Percentiles rank a stretch among this genome's conserved stretches.
Evolutionary conservation across 2,797 vertebrate species (phyloP).

Genomic region (Sardinella longiceps): DNA sequence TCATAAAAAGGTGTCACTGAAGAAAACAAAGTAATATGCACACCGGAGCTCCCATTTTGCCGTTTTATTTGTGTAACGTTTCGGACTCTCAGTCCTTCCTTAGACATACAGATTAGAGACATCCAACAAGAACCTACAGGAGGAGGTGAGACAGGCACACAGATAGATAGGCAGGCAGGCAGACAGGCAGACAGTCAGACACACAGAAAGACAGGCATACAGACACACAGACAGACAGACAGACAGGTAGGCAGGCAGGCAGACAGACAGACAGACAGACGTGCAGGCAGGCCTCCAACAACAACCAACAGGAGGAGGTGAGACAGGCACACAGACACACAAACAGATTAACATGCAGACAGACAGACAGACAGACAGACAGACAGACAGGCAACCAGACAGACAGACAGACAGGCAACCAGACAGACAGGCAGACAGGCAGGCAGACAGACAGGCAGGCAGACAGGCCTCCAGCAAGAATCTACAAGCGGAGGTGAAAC

Average conservation of each 20-base stretch:
- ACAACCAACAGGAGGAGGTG: conserved; percentile 88
- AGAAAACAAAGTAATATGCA: too few relatives aligned
- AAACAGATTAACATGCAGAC: neutral
- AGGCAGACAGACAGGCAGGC: too few relatives aligned
- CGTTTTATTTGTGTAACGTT: too few relatives aligned
- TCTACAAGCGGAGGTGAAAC: too few relatives aligned
- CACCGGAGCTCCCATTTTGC: too few relatives aligned
- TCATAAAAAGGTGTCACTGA: too few relatives aligned
- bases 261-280: conserved; percentile 51
- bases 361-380: neutral
- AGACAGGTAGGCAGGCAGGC: neutral
- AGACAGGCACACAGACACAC: neutral
- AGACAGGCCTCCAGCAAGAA: too few relatives aligned
- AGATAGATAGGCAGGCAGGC: neutral
- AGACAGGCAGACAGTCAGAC: conserved; percentile 51
- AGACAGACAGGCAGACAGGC: too few relatives aligned
- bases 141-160: neutral
- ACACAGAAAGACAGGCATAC: conserved; percentile 83
- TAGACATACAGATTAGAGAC: too few relatives aligned
- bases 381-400: neutral
- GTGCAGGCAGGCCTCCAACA: conserved; percentile 81
- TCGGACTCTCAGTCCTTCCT: too few relatives aligned
- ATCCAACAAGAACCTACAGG: neutral
- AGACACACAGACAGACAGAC: neutral
- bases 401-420: too few relatives aligned